Evolutionary conservation across 2,113 vertebrate genomes (phyloP), one percentile per base, ranked within the genome.

Genomic region (Circaetus gallicus): DNA sequence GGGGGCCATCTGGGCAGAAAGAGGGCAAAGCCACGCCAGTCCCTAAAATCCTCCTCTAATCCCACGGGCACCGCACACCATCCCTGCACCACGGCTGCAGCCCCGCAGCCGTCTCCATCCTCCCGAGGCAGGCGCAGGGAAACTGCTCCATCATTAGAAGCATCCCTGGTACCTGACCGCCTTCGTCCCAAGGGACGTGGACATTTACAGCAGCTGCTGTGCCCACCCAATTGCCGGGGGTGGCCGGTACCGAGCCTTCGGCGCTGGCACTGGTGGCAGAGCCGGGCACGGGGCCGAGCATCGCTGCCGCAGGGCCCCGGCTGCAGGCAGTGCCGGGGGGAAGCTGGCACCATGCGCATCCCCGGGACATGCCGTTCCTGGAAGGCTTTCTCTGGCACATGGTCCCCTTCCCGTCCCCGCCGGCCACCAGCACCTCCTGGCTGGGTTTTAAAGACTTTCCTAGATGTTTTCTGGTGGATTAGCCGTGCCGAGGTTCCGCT

Each of bases 61-160:
- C 5, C 56, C 67, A 7, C 1, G 2, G 67, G 67, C 47, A 52
- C 25, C 9, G 1, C 19, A 7, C 2, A 1, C 43, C 66, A 55
- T 59, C 81, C 45, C 25, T 3, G 5, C 3, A 17, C 36, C 70
- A 10, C 6, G 1, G 25, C 69, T 24, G 10, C 52, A 11, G 29
- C 43, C 29, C 71, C 5, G 0, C 11, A 42, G 65, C 66, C 42
- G 9, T 6, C 31, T 11, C 36, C 89, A 22, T 12, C 49, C 38
- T 80, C 66, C 55, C 3, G 5, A 19, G 28, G 66, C 59, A 22
- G 53, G 53, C 20, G 4, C 31, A 58, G 38, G 52, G 55, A 79
- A 53, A 24, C 36, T 5, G 36, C 72, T 56, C 58, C 58, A 7
- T 22, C n/a, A 2, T 20, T 17, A n/a, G 34, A 49, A 55, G 53